Evolutionary conservation across 2,113 vertebrate genomes (phyloP).

Genomic region (Rhinolophus ferrumequinum): DNA sequence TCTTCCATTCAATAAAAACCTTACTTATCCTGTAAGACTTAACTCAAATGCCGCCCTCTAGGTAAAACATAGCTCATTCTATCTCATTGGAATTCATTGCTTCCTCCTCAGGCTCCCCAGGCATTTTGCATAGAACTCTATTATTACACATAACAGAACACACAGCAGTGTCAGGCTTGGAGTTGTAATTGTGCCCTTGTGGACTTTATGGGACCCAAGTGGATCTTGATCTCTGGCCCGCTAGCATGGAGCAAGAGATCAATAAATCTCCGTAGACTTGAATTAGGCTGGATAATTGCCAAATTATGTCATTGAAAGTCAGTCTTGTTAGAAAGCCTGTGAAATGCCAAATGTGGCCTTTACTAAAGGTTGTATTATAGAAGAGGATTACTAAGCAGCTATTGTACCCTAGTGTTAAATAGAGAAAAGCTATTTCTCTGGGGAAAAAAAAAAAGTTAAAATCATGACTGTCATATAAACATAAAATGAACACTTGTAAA

Average conservation of each 20-base stretch:
- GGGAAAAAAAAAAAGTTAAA: neutral
- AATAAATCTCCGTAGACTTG: constrained; percentile 61
- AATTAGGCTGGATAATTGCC: constrained; percentile 66
- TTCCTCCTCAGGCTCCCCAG: constrained; percentile 14
- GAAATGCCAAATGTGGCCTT: constrained; percentile 60
- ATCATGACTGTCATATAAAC: neutral
- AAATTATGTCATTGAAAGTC: constrained; percentile 65
- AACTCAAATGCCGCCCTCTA: neutral
- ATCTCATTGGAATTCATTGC: constrained; percentile 43
- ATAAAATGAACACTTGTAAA: neutral
- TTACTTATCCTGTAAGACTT: neutral
- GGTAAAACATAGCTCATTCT: neutral
- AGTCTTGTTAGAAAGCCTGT: constrained; percentile 53
- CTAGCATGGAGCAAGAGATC: neutral
- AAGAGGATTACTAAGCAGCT: constrained; percentile 38
- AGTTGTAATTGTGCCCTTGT: constrained; percentile 41
- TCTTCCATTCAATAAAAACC: constrained; percentile 1
- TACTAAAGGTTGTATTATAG: constrained; percentile 26
- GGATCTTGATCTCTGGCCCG: constrained; percentile 19
- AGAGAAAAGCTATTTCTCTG: constrained; percentile 22
- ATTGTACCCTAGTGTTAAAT: neutral
- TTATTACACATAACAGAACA: constrained; percentile 38
- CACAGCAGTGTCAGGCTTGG: neutral
- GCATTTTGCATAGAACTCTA: constrained; percentile 34
- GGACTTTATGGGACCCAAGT: neutral